Evolutionary conservation across 2,888 invertebrate species (phyloP).

Genomic region (Mechanitis mazaeus): DNA sequence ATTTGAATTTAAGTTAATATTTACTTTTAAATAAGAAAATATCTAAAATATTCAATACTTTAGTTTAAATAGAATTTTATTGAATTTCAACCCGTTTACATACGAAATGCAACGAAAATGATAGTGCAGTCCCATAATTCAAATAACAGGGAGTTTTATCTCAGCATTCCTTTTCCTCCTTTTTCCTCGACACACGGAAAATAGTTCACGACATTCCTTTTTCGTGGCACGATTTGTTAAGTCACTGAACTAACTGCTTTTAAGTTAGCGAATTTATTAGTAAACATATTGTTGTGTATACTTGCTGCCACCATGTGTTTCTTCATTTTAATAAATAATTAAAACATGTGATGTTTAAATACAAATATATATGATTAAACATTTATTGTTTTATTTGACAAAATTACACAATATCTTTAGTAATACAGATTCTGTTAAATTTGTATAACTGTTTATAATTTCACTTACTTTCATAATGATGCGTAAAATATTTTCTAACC

Average conservation of each 20-base stretch:
- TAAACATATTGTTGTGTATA: neutral
- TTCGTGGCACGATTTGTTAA: slow-evolving; percentile 1
- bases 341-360: too few species aligned
- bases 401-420: too few species aligned
- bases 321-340: too few species aligned
- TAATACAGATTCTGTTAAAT: too few species aligned
- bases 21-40: too few species aligned
- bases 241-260: slow-evolving; percentile 1
- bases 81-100: slow-evolving; percentile 2
- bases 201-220: slow-evolving; percentile 25
- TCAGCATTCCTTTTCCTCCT: slow-evolving; percentile 46
- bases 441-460: too few species aligned
- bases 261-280: neutral
- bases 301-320: neutral
- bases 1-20: too few species aligned
- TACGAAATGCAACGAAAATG: slow-evolving; percentile 4
- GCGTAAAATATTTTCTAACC: too few species aligned
- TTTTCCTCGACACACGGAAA: slow-evolving; percentile 45
- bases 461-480: too few species aligned
- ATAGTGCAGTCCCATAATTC: slow-evolving; percentile 41
- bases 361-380: too few species aligned
- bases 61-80: neutral
- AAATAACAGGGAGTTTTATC: slow-evolving; percentile 56
- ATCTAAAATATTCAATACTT: too few species aligned
- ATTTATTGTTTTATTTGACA: too few species aligned